Percentiles rank a stretch among this genome's conserved stretches.
Evolutionary conservation across 2,113 vertebrate species (phyloP).

Genomic region (Ariopsis seemanni): DNA sequence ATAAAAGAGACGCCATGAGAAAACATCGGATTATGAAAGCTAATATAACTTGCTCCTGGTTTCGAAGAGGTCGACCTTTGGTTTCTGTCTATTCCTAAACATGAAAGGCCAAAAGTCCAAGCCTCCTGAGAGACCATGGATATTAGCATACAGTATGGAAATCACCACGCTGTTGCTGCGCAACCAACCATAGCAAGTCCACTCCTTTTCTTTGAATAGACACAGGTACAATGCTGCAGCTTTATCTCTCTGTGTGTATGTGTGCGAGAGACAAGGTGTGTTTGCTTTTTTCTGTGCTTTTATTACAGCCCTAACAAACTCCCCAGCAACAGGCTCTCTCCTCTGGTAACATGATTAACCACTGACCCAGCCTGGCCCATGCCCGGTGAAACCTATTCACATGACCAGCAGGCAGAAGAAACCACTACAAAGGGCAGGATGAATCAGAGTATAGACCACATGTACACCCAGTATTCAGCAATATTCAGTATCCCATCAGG

Average conservation of each 20-base stretch:
- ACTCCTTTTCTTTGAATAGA: slow-evolving; percentile 48
- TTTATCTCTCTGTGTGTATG: slow-evolving; percentile 37
- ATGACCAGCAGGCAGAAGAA: slow-evolving; percentile 17
- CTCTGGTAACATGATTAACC: slow-evolving; percentile 41
- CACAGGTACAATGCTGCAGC: slow-evolving; percentile 42
- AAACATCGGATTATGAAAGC: neutral
- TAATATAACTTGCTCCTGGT: neutral
- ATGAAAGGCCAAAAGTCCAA: slow-evolving; percentile 53
- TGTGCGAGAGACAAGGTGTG: slow-evolving; percentile 33
- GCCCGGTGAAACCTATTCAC: slow-evolving; percentile 27
- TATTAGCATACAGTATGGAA: slow-evolving; percentile 61
- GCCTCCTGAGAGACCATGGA: slow-evolving; percentile 33
- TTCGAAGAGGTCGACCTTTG: slow-evolving; percentile 29
- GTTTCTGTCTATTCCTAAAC: slow-evolving; percentile 64
- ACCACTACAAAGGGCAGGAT: slow-evolving; percentile 27
- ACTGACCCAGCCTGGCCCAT: neutral
- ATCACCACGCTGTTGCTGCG: slow-evolving; percentile 55
- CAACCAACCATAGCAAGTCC: slow-evolving; percentile 45
- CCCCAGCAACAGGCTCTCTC: slow-evolving; percentile 39
- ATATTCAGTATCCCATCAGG: neutral
- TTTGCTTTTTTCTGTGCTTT: slow-evolving; percentile 42
- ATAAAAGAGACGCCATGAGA: neutral
- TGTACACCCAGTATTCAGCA: neutral
- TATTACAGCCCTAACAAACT: slow-evolving; percentile 38
- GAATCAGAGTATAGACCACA: slow-evolving; percentile 20